Evolutionary conservation across 2,797 vertebrate genomes (phyloP), one percentile per base, ranked within the genome.

Genomic region (Galago senegalensis): DNA sequence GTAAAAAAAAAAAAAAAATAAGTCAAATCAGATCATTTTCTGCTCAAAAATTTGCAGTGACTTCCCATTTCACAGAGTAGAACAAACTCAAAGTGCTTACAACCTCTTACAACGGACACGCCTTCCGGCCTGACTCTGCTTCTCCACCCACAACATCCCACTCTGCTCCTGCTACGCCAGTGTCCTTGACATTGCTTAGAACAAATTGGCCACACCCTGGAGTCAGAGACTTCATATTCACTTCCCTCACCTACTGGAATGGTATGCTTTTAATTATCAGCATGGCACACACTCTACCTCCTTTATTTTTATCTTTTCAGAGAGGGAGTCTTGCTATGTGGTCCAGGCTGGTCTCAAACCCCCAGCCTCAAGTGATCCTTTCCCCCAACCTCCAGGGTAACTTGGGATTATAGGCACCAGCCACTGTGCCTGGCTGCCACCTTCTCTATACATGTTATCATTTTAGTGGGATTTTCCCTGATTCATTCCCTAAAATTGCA

Each of bases 91-190:
- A 67, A 67, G 16, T 12, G n/a, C 34, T 65, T 40, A 29, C 4
- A 37, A 14, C 3, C 76, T 58, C 3, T 43, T 31, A 14, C n/a
- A 9, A 23, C 0, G 7, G 16, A 0, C 29, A n/a, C n/a, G 1
- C 11, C 4, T 23, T 25, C 16, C 17, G 58, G 27, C 1, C 21
- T 67, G 20, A 25, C 1, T 7, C 7, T 49, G 5, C 8, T 40
- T 89, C 40, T 84, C 27, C 34, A 29, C 9, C 20, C 3, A 34
- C 23, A 21, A 5, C 10, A 7, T 25, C n/a, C 8, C 29, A 29
- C 43, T 53, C n/a, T 37, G 7, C 53, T 40, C 60, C 89, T 10
- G 31, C 25, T 27, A 49, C 4, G 9, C 53, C 25, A 46, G 25
- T 21, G 9, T 53, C 25, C 40, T 3, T 49, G n/a, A 46, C 23